Evolutionary conservation across 2,888 invertebrate genomes (phyloP), one percentile per base, ranked within the genome.

Genomic region (Osmoderma eremita): DNA sequence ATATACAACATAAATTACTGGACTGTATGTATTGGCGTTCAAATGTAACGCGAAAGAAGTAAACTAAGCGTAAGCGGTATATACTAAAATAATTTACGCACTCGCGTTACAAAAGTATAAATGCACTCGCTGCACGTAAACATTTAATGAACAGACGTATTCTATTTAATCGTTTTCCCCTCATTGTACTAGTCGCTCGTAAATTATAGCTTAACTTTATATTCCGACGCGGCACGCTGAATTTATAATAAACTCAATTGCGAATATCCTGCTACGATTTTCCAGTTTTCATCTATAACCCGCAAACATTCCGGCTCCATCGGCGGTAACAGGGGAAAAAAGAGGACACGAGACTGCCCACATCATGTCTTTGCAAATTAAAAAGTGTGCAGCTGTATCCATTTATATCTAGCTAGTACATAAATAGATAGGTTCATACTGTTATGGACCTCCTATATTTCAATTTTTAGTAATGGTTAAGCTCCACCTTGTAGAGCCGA

Each of bases 251-350:
- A 54, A 39, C 54, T 54, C 38, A 54, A 39, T 54, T 54, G 54
- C 39, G 39, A 54, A 54, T 54, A 54, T 54, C 54, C 54, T 54
- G 54, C 54, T 54, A 51, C 24, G 50, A 51, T 51, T 51, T 51
- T 51, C 50, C 50, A 30, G 50, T 51, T 51, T 51, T 8, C 30
- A 22, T 45, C 30, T 51, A 51, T 24, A 51, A 24, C 30, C 50
- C 13, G 50, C n/a, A 22, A 30, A 51, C 30, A 51, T 30, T 51
- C 24, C 13, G 30, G 50, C 20, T 18, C 50, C 30, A 51, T 51
- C 50, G 50, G 20, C 50, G 30, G 50, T 24, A 51, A 24, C 6
- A 51, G 30, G 24, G 50, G 24, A 24, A 24, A 51, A 15, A 30
- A 8, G 24, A 51, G 30, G 50, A 51, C 30, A 51, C 24, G 50